Conservation (phyloP, 2,113 vertebrate genomes). For the Romanogobio albipinnatus region DNA sequence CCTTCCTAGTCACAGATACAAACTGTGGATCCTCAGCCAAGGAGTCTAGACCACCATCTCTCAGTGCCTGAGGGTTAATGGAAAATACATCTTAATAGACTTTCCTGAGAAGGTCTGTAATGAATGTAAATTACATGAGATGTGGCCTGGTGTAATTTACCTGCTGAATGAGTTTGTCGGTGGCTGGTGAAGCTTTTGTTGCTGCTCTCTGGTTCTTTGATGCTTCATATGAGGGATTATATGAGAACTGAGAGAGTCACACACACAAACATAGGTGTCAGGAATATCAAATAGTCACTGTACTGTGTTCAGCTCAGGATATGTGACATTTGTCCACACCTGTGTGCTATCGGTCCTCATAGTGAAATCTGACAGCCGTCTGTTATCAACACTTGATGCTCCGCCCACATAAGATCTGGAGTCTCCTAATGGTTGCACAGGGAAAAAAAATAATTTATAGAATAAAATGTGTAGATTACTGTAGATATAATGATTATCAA, state of each 20-base stretch:
- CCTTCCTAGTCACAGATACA: conserved; percentile 72
- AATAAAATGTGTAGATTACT: neutral
- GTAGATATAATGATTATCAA: neutral
- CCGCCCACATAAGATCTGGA: conserved; percentile 18
- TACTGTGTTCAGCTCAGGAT: neutral
- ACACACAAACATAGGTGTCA: conserved; percentile 44
- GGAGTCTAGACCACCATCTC: conserved; percentile 72
- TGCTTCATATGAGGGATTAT: conserved; percentile 57
- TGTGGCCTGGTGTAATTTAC: conserved; percentile 65
- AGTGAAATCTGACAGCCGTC: conserved; percentile 65
- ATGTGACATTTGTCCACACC: conserved; percentile 59
- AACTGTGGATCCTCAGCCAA: conserved; percentile 78
- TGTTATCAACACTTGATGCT: conserved; percentile 49
- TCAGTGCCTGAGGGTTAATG: conserved; percentile 75
- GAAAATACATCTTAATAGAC: neutral
- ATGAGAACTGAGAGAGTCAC: conserved; percentile 66
- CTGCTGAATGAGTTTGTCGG: conserved; percentile 82
- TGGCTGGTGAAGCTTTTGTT: conserved; percentile 62
- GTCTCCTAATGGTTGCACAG: conserved; percentile 42
- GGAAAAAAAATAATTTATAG: neutral
- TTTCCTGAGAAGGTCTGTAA: neutral
- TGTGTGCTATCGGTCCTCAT: conserved; percentile 71
- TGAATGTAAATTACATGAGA: neutral
- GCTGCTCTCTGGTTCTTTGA: conserved; percentile 51
- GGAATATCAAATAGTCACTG: neutral